Base-by-base conservation (phyloP, 2,113 vertebrate species). In the Rhinolophus ferrumequinum region DNA sequence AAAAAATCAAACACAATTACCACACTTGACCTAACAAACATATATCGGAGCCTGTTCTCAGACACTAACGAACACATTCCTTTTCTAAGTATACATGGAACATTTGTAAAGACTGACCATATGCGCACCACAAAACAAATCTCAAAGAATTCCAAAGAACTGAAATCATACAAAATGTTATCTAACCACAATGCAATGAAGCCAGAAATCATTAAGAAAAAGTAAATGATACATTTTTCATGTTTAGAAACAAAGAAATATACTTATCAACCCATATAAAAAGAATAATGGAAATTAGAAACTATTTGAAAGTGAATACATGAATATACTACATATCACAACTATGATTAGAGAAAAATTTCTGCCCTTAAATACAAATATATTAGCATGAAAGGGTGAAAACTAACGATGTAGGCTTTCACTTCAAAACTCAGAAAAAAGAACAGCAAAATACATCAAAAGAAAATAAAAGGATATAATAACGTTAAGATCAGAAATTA, bases 211-310 rank as follows among this genome's bases (percentile, higher is more conserved):
- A 87, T 22, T 64, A 73, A 88, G 66, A 50, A 85, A 75, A 95
- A 52, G n/a, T 47, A 95, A 90, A 66, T 52, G 16, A 93, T 12
- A 84, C 47, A 72, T 41, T 86, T 4, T 9, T 16, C 21, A 12
- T 50, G 54, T 41, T 80, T 90, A 2, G 6, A 96, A 93, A 94
- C 62, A 86, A 75, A 69, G 21, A 95, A 62, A 56, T 73, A 24
- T 38, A 41, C 54, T 72, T 79, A 62, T 79, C 44, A 77, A 62
- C 41, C 62, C 14, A 88, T n/a, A 12, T 5, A 56, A 33, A 84
- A 85, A 72, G 41, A 77, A 69, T 8, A 54, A 26, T 33, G 28
- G 24, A 83, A 86, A 90, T 50, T 41, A 86, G 58, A 56, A 93
- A 73, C 66, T 50, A 93, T 64, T 24, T 86, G 14, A 47, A 79